Evolutionary conservation across 2,888 invertebrate genomes (phyloP), one percentile per base, ranked within the genome.

Genomic region (Caenorhabditis macrosperma): DNA sequence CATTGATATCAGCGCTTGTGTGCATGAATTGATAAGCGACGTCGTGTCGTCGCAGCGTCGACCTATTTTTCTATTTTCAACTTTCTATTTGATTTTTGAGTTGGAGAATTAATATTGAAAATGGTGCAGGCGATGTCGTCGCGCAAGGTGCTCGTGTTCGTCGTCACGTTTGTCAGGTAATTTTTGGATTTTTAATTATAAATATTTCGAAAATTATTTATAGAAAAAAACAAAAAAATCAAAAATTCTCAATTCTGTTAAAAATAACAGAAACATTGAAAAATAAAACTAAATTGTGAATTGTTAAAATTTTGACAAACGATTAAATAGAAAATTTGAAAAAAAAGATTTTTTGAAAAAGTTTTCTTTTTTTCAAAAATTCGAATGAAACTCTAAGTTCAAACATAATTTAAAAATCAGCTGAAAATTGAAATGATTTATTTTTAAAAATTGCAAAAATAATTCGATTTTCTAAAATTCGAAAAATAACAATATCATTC

Each of bases 81-180:
- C 20, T 17, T 28, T n/a, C n/a, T n/a, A n/a, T n/a, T n/a, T 15
- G 15, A 24, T 44, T 55, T 41, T 67, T 15, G 33, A 22, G 2
- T 48, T 48, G 24, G 24, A n/a, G n/a, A n/a, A n/a, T n/a, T n/a
- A 48, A 22, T 17, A 26, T 35, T 67, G 4, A 26, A 17, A 46
- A 50, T 52, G 15, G 38, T 50, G 38, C 60, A 71, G 78, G 48
- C 28, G 64, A 78, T 71, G 78, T 54, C 67, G 48, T 67, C 78
- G 38, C 54, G 63, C 61, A 78, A 77, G 63, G 68, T 81, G 22
- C 26, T 86, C 48, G 88, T 88, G 30, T 88, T 89, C 68, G 46
- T 81, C n/a, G 82, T 87, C 22, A 88, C 87, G 1, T 89, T 89
- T 66, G 69, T 78, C 35, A 86, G 87, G 87, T 87, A 61, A 50